Evolutionary conservation across 2,888 invertebrate species (phyloP), one percentile per base, ranked within the genome.

Genomic region (Macaria notata): DNA sequence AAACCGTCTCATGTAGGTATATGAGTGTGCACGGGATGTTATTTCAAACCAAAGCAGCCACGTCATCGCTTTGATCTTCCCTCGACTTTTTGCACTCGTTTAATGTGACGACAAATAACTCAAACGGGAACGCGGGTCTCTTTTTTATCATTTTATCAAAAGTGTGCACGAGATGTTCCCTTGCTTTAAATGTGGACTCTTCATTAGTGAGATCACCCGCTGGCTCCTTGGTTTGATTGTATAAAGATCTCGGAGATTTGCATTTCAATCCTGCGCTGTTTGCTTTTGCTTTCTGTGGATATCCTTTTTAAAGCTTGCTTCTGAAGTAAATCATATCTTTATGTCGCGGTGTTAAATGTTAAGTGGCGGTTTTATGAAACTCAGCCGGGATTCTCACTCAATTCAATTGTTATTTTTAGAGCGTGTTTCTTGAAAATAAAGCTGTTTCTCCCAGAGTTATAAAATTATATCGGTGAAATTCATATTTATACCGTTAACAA

Each of bases 31-130:
- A 59, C 48, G 50, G 77, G 77, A 76, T 82, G 85, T 85, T 88
- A 88, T 88, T 89, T 82, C 84, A 86, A 86, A 76, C 75, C 69
- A 69, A 72, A 70, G 71, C 68, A 66, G 75, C 76, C 82, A 73
- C 85, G 84, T 86, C 87, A 88, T 74, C 76, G 70, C 81, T 91
- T 91, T 91, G 90, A 91, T 88, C 82, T 86, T 77, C 71, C 70
- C 75, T 78, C 78, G 74, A 82, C 88, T 87, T 90, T 90, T 89
- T 88, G 88, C 80, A 81, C 84, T 87, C 76, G 84, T 84, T 86
- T 89, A 86, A 88, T 88, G 88, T 78, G 88, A 88, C 84, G 90
- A 90, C 90, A 89, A 88, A 90, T 88, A 89, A 87, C 84, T 88
- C 85, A 85, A 86, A 81, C 83, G 80, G 82, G 66, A 81, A 80